A percentile compares a stretch with the other conserved stretches of the same genome.
phyloP scores from a whole-genome alignment of 1,140 invertebrate species.

The Ctenoplectra terminalis region DNA sequence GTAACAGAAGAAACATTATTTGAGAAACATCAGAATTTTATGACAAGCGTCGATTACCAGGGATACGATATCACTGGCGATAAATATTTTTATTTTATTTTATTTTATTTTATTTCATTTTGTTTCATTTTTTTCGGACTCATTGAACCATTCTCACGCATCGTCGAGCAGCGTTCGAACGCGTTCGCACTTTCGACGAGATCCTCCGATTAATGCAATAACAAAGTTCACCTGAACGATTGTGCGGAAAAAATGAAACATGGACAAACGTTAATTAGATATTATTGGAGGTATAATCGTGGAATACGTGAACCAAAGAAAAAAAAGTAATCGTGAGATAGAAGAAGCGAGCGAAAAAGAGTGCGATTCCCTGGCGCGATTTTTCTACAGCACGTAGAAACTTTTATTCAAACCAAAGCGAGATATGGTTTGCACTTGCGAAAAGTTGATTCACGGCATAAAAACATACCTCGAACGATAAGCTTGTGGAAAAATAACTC shows the following conservation, averaged over 20 bases:
- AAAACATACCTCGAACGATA: slow-evolving; percentile 23
- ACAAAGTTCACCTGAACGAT: too few relatives aligned
- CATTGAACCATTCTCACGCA: slow-evolving; percentile 16
- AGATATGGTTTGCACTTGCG: neutral
- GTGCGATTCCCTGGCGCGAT: slow-evolving; percentile 12
- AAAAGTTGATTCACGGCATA: slow-evolving; percentile 21
- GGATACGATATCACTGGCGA: neutral
- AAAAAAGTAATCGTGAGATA: neutral
- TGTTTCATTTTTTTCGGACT: neutral
- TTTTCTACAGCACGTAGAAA: neutral
- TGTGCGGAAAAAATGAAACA: neutral
- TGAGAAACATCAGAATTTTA: neutral
- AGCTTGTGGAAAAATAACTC: slow-evolving; percentile 25
- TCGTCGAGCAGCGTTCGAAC: neutral
- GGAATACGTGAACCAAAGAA: neutral
- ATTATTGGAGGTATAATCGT: slow-evolving; percentile 5
- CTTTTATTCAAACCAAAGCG: neutral
- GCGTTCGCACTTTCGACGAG: neutral
- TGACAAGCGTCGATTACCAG: neutral
- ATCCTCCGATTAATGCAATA: neutral
- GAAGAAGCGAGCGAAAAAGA: neutral
- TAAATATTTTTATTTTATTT: slow-evolving; percentile 12
- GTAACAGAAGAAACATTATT: neutral
- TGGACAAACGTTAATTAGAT: slow-evolving; percentile 43
- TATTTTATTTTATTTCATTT: too few relatives aligned